Base-by-base conservation (phyloP, 1,140 invertebrate genomes). In the Halyomorpha halys region DNA sequence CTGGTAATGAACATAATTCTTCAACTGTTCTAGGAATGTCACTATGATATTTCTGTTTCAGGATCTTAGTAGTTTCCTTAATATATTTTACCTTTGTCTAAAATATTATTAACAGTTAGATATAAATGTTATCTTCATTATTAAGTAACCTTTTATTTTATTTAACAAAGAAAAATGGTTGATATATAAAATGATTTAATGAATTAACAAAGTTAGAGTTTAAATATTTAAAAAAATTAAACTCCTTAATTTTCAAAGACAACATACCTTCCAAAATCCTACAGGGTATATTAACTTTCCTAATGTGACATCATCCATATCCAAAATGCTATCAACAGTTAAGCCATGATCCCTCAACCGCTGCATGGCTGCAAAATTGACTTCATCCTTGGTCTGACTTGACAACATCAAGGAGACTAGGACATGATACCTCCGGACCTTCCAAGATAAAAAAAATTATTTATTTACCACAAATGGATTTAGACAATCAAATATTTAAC, bases 321-420 rank as follows among this genome's bases (percentile, higher is more conserved):
- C 72, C 13, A 88, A 72, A 53, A 98, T 83, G 70, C 80, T 86
- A 44, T 88, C 79, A 13, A 95, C 78, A 15, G 83, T 90, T 60
- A 94, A 84, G 1, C 91, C 91, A 73, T 85, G 81, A 30, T 79
- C 75, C 60, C 82, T 82, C 0, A 98, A 78, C 63, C 85, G 81
- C 64, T 83, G 76, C 87, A 98, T 94, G 0, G 94, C 94, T 23
- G 86, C 87, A 79, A 86, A 86, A 25, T 91, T 98, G 0, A 95
- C 83, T 76, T 94, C 83, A 78, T 99, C 97, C 76, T 94, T 97
- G 0, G 97, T 99, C 76, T 98, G 95, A 76, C 93, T 96, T 39
- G 95, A 98, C 2, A 99, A 73, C 92, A 99, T 97, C 15, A 98
- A 76, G 8, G 94, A 87, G 60, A 98, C 76, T 25, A 99, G 75